These are phyloP conservation scores for Lepilemur ruficaudatus DNA, from an alignment of 2,797 vertebrate genomes.

Conservation along the genomic window DNA sequence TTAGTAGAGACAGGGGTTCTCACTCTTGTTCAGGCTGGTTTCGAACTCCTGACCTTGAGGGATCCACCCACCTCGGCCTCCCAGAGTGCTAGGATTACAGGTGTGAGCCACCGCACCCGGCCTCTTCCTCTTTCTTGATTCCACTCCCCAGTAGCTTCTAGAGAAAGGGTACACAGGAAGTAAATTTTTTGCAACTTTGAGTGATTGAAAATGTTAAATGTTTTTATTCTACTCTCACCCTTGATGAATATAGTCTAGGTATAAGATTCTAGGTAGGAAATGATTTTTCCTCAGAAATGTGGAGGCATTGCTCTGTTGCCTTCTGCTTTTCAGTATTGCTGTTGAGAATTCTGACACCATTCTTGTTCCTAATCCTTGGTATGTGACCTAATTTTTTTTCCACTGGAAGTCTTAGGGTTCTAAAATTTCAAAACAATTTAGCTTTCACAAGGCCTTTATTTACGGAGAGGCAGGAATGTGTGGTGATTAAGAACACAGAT, in stretches of 20 bases:
- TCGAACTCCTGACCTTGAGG: no score
- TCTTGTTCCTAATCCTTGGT: not conserved
- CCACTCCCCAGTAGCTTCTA: not conserved
- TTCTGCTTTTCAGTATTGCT: not conserved
- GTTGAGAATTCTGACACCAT: not conserved
- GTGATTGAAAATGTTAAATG: not conserved
- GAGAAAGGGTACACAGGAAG: not conserved
- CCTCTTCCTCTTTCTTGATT: not conserved
- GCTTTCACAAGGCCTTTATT: not conserved
- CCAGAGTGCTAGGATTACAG: no score
- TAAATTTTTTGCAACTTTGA: not conserved
- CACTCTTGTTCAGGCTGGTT: no score
- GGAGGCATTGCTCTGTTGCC: not conserved
- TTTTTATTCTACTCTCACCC: not conserved
- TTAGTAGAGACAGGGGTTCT: no score
- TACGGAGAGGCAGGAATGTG: not conserved
- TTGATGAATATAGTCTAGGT: not conserved
- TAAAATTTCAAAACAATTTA: slow-evolving; percentile 32
- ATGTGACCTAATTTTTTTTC: not conserved
- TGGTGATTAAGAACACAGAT: not conserved
- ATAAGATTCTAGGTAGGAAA: not conserved
- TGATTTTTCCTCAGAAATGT: not conserved
- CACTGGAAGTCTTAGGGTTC: not conserved
- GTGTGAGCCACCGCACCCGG: no score
- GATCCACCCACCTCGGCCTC: no score